Evolutionary conservation across 2,113 vertebrate species (phyloP).

Genomic region (Gila orcuttii): DNA sequence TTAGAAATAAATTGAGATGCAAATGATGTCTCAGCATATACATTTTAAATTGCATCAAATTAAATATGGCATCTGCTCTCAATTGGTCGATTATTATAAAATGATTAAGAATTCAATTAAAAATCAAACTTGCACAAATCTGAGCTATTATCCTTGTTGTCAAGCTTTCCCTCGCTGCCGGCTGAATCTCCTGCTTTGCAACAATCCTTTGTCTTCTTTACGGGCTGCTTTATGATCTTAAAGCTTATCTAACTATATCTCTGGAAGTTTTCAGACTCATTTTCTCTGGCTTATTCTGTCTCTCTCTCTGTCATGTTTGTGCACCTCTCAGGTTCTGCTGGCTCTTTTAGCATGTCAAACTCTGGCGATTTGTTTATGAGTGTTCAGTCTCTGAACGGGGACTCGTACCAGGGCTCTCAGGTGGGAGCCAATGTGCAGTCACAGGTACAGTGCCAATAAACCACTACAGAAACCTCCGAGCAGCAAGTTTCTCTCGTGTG

Average conservation of each 20-base stretch:
- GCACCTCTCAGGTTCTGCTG: conserved; percentile 99
- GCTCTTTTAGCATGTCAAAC: conserved; percentile 99
- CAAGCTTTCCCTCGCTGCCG: conserved; percentile 20
- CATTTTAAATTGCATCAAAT: neutral
- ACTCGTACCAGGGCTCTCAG: conserved; percentile 99
- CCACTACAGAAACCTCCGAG: neutral
- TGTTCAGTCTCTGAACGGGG: conserved; percentile 99
- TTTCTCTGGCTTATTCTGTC: conserved; percentile 62
- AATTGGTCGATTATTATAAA: neutral
- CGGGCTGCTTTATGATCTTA: conserved; percentile 41
- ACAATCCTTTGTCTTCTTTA: conserved; percentile 31
- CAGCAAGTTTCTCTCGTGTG: neutral
- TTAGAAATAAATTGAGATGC: neutral
- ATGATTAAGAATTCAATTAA: neutral
- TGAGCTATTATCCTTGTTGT: neutral
- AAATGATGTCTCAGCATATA: neutral
- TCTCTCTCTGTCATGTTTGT: conserved; percentile 92
- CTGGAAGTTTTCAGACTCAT: neutral
- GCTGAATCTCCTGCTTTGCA: conserved; percentile 35
- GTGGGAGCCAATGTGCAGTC: conserved; percentile 99
- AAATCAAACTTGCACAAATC: neutral
- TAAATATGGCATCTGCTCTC: neutral
- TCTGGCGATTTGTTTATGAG: conserved; percentile 99
- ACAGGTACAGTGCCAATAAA: conserved; percentile 88
- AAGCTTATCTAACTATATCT: conserved; percentile 48